A percentile compares a stretch with the other conserved stretches of the same genome.
Evolutionary conservation across 64 coral and sea anemone genomes (phyloP).

Genomic region (Stylophora pistillata): DNA sequence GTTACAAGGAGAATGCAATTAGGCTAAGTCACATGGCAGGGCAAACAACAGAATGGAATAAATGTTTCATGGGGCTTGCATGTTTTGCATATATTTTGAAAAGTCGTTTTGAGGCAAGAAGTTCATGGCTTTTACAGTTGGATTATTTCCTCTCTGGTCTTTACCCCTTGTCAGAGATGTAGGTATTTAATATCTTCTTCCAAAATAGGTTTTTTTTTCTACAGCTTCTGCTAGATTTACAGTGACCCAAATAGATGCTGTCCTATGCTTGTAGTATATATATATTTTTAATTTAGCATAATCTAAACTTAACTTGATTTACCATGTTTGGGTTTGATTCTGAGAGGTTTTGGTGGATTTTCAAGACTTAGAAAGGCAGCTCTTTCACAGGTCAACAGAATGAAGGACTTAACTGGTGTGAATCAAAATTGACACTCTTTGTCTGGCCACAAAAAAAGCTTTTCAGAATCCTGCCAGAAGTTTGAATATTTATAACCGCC

Average conservation of each 20-base stretch:
- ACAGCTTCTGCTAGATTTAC: not conserved
- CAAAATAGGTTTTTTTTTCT: not conserved
- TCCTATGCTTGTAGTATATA: slow-evolving; percentile 40
- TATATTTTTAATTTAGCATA: slow-evolving; percentile 73
- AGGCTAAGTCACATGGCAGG: slow-evolving; percentile 71
- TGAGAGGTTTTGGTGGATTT: not conserved
- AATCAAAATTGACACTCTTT: slow-evolving; percentile 14
- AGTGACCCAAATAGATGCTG: not conserved
- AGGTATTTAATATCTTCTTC: slow-evolving; percentile 26
- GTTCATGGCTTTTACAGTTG: slow-evolving; percentile 41
- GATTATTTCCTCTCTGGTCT: not conserved
- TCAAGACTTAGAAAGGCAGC: not conserved
- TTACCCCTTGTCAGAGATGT: slow-evolving; percentile 1
- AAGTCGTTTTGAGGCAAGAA: slow-evolving; percentile 53
- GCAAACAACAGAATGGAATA: slow-evolving; percentile 69
- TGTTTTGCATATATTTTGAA: slow-evolving; percentile 82
- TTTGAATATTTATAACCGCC: slow-evolving; percentile 50
- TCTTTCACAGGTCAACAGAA: not conserved
- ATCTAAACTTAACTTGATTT: slow-evolving; percentile 64
- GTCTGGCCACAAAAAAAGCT: slow-evolving; percentile 11
- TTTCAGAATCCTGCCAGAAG: slow-evolving; percentile 7
- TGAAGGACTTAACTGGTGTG: not conserved
- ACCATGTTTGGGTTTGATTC: slow-evolving; percentile 5
- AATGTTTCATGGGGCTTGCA: slow-evolving; percentile 79
- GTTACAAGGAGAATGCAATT: slow-evolving; percentile 72